Conservation (phyloP, 2,888 invertebrate species). For the Ypsolopha scabrella region DNA sequence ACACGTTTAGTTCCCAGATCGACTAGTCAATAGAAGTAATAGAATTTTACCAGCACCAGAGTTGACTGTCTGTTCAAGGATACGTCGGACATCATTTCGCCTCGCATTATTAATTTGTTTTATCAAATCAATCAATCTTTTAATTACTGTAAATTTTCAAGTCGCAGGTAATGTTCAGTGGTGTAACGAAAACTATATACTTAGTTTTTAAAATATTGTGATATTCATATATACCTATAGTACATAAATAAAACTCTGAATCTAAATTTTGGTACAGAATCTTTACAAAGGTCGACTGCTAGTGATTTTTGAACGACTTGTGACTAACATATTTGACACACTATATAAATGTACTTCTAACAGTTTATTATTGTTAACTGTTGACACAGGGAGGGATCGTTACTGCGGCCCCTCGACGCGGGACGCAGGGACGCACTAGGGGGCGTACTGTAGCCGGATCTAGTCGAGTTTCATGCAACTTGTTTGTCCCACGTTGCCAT, state of each 20-base stretch:
- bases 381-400: slow-evolving; percentile 29
- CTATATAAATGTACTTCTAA: slow-evolving; percentile 33
- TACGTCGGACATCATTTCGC: too few species aligned
- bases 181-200: slow-evolving; percentile 9
- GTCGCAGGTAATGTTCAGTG: too few species aligned
- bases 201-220: slow-evolving; percentile 48
- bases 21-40: too few species aligned
- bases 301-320: slow-evolving; percentile 44
- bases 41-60: too few species aligned
- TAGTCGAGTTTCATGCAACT: too few species aligned
- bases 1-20: too few species aligned
- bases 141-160: too few species aligned
- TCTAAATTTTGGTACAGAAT: slow-evolving; percentile 45
- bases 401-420: slow-evolving; percentile 14
- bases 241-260: slow-evolving; percentile 24
- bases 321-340: slow-evolving; percentile 33
- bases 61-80: too few species aligned
- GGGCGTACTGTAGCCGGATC: too few species aligned
- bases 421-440: not conserved
- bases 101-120: too few species aligned
- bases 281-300: slow-evolving; percentile 50
- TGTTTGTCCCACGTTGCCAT: not conserved
- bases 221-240: slow-evolving; percentile 25
- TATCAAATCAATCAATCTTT: too few species aligned
- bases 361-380: slow-evolving; percentile 62